These are phyloP conservation scores for Jaculus jaculus DNA, from an alignment of 2,113 vertebrate species.

Conservation along the genomic window DNA sequence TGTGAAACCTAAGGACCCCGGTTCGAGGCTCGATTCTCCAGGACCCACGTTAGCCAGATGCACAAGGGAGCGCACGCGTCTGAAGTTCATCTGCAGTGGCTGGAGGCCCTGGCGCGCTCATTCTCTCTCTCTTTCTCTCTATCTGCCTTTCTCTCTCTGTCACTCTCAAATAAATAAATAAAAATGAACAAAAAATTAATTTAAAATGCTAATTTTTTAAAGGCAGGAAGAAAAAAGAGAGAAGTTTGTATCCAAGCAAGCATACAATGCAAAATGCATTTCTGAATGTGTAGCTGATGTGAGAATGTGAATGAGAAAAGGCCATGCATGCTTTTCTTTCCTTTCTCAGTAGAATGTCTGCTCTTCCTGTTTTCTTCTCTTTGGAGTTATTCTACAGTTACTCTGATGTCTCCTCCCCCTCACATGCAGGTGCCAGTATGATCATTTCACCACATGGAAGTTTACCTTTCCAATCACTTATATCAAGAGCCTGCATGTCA, in stretches of 20 bases:
- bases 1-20: no score
- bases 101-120: no score
- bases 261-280: background rate
- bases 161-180: no score
- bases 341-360: background rate
- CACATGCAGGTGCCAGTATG: background rate
- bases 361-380: background rate
- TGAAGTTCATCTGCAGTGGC: no score
- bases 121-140: no score
- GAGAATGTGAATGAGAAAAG: background rate
- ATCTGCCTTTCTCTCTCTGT: no score
- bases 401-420: background rate
- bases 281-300: background rate
- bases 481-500: background rate
- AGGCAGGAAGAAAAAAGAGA: background rate
- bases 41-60: no score
- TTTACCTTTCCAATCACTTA: background rate
- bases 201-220: no score
- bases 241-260: no score
- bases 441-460: background rate
- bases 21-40: no score
- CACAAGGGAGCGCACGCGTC: no score
- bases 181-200: no score
- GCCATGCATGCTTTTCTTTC: background rate
- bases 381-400: background rate